Conservation (phyloP, 1,140 invertebrate species). For the Drosophila subobscura region DNA sequence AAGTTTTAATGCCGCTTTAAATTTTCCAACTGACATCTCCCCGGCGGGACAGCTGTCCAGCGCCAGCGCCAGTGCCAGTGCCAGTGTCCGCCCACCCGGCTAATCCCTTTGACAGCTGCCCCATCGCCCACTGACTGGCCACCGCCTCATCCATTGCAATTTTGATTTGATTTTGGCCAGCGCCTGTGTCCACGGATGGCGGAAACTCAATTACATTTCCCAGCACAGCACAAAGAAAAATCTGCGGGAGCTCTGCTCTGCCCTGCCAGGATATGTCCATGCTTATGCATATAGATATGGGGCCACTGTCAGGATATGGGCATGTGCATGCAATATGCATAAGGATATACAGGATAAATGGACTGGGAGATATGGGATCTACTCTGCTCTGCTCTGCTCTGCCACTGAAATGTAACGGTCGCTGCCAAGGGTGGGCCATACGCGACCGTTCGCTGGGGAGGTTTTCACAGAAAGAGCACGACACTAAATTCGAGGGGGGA, state of each 20-base stretch:
- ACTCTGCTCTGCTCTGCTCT: neutral
- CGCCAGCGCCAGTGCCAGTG: slow-evolving; percentile 23
- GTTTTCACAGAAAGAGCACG: slow-evolving; percentile 17
- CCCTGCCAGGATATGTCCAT: neutral
- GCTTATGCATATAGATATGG: slow-evolving; percentile 2
- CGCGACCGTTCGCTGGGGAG: slow-evolving; percentile 24
- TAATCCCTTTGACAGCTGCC: slow-evolving; percentile 45
- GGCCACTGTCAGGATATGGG: neutral
- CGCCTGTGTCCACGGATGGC: slow-evolving; percentile 4
- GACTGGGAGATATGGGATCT: neutral
- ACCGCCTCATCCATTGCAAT: neutral
- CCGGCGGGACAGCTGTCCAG: slow-evolving; percentile 7
- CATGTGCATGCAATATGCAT: too few relatives aligned
- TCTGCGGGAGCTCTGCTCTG: slow-evolving; percentile 5
- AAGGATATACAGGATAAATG: neutral
- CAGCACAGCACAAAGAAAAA: slow-evolving; percentile 38
- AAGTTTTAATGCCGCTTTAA: slow-evolving; percentile 44
- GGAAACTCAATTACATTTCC: slow-evolving; percentile 67
- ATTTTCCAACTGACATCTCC: slow-evolving; percentile 35
- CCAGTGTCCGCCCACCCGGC: slow-evolving; percentile 2
- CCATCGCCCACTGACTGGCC: too few relatives aligned
- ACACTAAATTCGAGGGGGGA: slow-evolving; percentile 1
- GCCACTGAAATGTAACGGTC: slow-evolving; percentile 67
- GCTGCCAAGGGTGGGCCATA: slow-evolving; percentile 19
- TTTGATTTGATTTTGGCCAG: slow-evolving; percentile 43